Base-by-base conservation (phyloP, 64 coral and sea anemone genomes). In the Montipora sp. region DNA sequence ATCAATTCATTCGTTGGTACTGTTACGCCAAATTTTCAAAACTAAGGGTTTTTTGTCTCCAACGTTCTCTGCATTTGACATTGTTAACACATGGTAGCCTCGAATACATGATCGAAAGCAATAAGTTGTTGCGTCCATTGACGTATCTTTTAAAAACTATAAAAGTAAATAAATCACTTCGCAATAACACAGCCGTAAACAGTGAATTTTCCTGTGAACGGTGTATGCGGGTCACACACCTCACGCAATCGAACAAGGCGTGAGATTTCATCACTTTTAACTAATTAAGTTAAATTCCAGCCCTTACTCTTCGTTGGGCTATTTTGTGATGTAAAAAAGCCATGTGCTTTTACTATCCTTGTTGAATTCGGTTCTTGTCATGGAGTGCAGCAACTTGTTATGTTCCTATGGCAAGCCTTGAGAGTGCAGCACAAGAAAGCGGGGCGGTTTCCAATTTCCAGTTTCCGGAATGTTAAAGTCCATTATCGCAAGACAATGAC, bases 61-160 rank as follows among this genome's bases (percentile, higher is more conserved):
- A 20, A 69, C 0, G 65, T 57, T 57, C 53, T 57, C 53, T 57
- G 6, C 53, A 8, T 11, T 57, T 77, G 20, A 75, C 7, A 51
- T 88, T 45, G 11, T 77, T 75, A 72, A 88, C 48, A 57, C 87
- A 77, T 88, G 87, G 65, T 88, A 89, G 19, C 87, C 87, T 89
- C 49, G 22, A 45, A 89, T 89, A 61, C 87, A 78, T 16, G 88
- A 90, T 90, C 75, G 57, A 78, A 90, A 90, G 68, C 0, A 72
- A 72, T 72, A 72, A 72, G 68, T 72, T 72, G 68, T 23, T 72
- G 68, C 12, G 15, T 72, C 18, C 68, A 72, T 72, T 18, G 18
- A 72, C 0, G 13, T 72, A 72, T 72, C 68, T 72, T 72, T 72
- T 72, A 14, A 18, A 18, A 72, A 57, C 2, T 72, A 72, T 2